Base-by-base conservation (phyloP, 2,888 invertebrate genomes). In the Oegoconia quadripuncta region DNA sequence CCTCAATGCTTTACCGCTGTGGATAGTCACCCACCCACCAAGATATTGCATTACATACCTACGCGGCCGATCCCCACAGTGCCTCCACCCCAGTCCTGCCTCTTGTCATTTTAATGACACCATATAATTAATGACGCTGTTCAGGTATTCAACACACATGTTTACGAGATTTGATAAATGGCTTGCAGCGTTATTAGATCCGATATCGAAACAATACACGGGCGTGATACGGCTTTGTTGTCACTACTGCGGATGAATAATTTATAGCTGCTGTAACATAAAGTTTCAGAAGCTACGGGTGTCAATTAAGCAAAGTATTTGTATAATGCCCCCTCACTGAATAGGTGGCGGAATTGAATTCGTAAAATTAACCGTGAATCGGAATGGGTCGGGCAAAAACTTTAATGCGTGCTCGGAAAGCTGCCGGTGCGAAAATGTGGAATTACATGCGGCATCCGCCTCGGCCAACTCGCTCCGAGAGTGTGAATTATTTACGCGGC, bases 251-350 rank as follows among this genome's bases (percentile, higher is more conserved):
- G 52, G 55, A 70, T 75, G 69, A 73, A 74, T 76, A 69, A 78
- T 71, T 76, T 67, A 73, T 66, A 63, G 60, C 47, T 49, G 53
- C 55, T 16, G 9, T 7, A 61, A 59, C 52, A 62, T 58, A 59
- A 63, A 72, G 59, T 71, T 64, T n/a, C n/a, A 44, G 50, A 56
- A 58, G 61, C 54, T 63, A 62, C 59, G 59, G 68, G 59, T 73
- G 70, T 73, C 72, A 79, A 79, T 78, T 79, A 76, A 68, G 65
- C 56, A 66, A 74, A 76, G 72, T 75, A 77, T 78, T 79, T 66
- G 62, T 59, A 56, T 61, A 67, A 69, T 68, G 59, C 70, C 71
- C 66, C 57, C 64, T 62, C 62, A 71, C 74, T 74, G 74, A 76
- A 74, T 71, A 69, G 75, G 64, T 74, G 70, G 63, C 59, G 68